Base-by-base conservation (phyloP, 1,140 invertebrate genomes). In the Trichonephila clavipes region DNA sequence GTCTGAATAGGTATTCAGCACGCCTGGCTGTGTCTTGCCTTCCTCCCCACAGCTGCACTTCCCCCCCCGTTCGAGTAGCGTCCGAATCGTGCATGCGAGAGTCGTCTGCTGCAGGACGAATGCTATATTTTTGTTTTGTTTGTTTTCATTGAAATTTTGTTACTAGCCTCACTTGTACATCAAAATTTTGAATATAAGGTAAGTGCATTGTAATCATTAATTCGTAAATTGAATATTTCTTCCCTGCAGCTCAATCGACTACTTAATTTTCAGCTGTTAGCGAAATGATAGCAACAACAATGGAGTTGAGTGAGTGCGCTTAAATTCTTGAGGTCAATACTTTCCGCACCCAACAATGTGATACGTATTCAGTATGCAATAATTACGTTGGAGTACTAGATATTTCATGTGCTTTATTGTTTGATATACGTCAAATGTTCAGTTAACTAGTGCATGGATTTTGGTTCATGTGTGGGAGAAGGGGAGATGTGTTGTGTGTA, bases 31-130 rank as follows among this genome's bases (percentile, higher is more conserved):
- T 66, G 24, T 58, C 83, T 21, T 87, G 44, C 82, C 24, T 86
- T 34, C 83, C 58, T 34, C 77, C 62, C 44, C 34, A 28, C 24
- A 28, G 14, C 19, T 40, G 61, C 44, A 59, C 62, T 40, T 44
- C n/a, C 44, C 44, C 77, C 19, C 64, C 83, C 82, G 21, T 40
- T 83, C 24, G 69, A 85, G 92, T 93, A 72, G 92, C 92, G 92
- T 93, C 92, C 85, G 85, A 88, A 62, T 64, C 86, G 86, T 64
- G 62, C 61, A 64, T 64, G 62, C 59, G 19, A 88, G 59, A n/a
- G 51, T 83, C 64, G 86, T 88, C 62, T 64, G 86, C 58, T 58
- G 86, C 59, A 61, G 61, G 64, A 64, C 86, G 86, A 88, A 88
- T 64, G 86, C 62, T n/a, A 64, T 19, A 64, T 64, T 88, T 88